Percentiles rank a stretch among this genome's conserved stretches.
These are phyloP conservation scores for Eudasyphora cyanicolor DNA, from an alignment of 2,888 invertebrate species.

Conservation along the genomic window DNA sequence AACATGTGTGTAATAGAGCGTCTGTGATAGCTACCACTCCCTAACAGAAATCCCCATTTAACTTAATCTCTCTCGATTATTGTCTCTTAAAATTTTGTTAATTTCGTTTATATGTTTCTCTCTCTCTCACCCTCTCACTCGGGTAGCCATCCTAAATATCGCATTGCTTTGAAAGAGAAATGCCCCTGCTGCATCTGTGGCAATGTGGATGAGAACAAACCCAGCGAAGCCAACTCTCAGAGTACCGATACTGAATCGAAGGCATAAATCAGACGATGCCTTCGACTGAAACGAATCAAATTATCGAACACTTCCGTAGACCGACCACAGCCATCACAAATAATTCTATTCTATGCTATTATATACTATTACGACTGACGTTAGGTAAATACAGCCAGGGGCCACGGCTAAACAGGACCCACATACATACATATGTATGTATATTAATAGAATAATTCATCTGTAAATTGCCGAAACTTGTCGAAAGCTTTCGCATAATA, in stretches of 20 bases:
- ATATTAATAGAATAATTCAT: too few species aligned
- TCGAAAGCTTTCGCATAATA: slow-evolving; percentile 74
- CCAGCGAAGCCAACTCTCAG: slow-evolving; percentile 77
- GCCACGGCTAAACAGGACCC: too few species aligned
- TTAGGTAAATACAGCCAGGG: too few species aligned
- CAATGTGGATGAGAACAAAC: slow-evolving; percentile 77
- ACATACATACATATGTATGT: too few species aligned
- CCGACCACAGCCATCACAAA: neutral
- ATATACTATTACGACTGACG: too few species aligned
- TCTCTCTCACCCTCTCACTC: neutral
- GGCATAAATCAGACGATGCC: slow-evolving; percentile 75
- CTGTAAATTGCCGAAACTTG: slow-evolving; percentile 75
- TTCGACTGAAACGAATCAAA: too few species aligned
- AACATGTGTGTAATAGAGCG: too few species aligned
- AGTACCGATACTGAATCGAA: slow-evolving; percentile 78
- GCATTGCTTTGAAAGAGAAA: slow-evolving; percentile 82
- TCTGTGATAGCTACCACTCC: too few species aligned
- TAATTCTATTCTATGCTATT: too few species aligned
- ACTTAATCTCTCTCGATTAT: neutral
- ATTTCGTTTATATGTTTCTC: too few species aligned
- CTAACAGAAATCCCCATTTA: too few species aligned
- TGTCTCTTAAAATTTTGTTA: too few species aligned
- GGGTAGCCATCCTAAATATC: slow-evolving; percentile 83
- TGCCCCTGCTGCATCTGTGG: slow-evolving; percentile 82
- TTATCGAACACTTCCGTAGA: neutral